Base-by-base conservation (phyloP, 2,113 vertebrate genomes). In the Rostratula benghalensis region DNA sequence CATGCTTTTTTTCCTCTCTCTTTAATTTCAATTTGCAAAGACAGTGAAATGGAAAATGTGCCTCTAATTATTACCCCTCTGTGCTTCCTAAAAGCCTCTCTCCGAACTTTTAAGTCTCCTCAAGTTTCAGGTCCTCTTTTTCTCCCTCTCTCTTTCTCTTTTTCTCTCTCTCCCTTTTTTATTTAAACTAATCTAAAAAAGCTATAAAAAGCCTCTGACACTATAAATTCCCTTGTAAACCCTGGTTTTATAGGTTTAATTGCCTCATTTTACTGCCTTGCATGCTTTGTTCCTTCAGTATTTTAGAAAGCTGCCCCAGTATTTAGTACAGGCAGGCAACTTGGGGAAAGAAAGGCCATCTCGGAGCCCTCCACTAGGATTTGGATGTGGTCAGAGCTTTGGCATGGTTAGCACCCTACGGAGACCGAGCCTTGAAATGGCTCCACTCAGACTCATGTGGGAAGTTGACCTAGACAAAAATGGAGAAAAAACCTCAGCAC, bases 191-290 rank as follows among this genome's bases (percentile, higher is more conserved):
- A 98, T 98, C 98, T 98, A 95, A 98, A 98, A 98, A 98, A 98
- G 97, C 98, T 97, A 98, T 98, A 98, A 98, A 98, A 97, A 97
- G 97, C 95, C 98, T 97, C 98, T 96, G 95, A 98, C 98, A 98
- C 98, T 97, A 98, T 98, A 98, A 98, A 98, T 96, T 97, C 95
- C 97, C 98, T 98, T 97, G 98, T 98, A 98, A 98, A 98, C 97
- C 93, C 88, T 35, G 60, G 91, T 93, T 98, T 98, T 98, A 98
- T 98, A 96, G 97, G 96, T 98, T 98, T 98, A 98, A 98, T 98
- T 98, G 98, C 97, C 95, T 97, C 95, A 74, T 97, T 98, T 98
- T 98, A 98, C 96, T 97, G 93, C 64, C 45, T 97, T 96, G 95
- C 86, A 89, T 97, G 98, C 98, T 97, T 97, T 98, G 95, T 97